Evolutionary conservation across 1,140 invertebrate genomes (phyloP).

Genomic region (Thaumatotibia leucotreta): DNA sequence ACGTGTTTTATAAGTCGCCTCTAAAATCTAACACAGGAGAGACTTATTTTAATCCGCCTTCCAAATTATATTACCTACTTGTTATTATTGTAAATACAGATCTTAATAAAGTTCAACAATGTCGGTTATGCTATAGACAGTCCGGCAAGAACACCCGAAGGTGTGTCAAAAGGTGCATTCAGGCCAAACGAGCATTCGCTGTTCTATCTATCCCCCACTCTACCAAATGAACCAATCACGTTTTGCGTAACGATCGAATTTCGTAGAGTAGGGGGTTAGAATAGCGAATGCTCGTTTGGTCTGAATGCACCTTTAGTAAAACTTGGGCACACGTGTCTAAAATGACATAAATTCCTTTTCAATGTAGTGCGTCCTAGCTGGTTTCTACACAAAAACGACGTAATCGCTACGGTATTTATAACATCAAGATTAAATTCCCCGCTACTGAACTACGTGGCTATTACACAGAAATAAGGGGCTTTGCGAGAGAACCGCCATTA

Average conservation of each 20-base stretch:
- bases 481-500: not conserved
- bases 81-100: too few species aligned
- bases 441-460: slow-evolving; percentile 14
- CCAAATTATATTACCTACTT: too few species aligned
- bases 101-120: too few species aligned
- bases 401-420: slow-evolving; percentile 11
- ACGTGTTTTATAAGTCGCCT: too few species aligned
- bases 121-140: too few species aligned
- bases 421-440: slow-evolving; percentile 1
- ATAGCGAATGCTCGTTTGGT: slow-evolving; percentile 24
- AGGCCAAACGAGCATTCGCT: too few species aligned
- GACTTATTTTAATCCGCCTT: too few species aligned
- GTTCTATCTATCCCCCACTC: too few species aligned
- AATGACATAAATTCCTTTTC: slow-evolving; percentile 13
- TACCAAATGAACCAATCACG: too few species aligned
- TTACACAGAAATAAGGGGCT: slow-evolving; percentile 12
- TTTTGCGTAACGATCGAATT: slow-evolving; percentile 21
- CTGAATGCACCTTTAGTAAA: slow-evolving; percentile 6
- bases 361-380: not conserved
- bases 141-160: too few species aligned
- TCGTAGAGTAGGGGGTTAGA: slow-evolving; percentile 20
- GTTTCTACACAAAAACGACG: slow-evolving; percentile 3
- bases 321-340: slow-evolving; percentile 7
- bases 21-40: too few species aligned
- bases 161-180: too few species aligned